Conservation (phyloP, 2,113 vertebrate genomes). For the Suricata suricatta region DNA sequence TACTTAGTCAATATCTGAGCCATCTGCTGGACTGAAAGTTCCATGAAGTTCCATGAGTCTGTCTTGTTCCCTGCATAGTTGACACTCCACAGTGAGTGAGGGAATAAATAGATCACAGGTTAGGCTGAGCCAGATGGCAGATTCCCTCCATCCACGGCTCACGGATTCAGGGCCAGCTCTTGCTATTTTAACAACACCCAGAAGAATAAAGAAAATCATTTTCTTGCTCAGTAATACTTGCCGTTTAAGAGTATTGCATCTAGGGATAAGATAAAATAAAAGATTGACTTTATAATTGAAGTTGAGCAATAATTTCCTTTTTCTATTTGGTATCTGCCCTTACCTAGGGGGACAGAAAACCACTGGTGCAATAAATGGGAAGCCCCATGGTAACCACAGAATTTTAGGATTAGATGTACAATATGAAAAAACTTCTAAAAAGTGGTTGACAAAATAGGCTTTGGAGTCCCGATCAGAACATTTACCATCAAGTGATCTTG, state of each 20-base stretch:
- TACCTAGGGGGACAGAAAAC: not conserved
- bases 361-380: not conserved
- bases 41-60: not conserved
- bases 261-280: not conserved
- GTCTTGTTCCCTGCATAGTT: not conserved
- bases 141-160: not conserved
- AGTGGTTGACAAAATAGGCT: not conserved
- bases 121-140: not conserved
- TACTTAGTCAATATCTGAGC: not conserved
- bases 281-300: not conserved
- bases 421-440: not conserved
- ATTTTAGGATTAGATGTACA: conserved; percentile 11
- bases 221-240: not conserved
- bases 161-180: not conserved
- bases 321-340: not conserved
- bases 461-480: not conserved
- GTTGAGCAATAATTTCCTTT: not conserved
- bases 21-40: not conserved
- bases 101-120: not conserved
- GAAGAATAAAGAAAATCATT: not conserved
- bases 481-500: not conserved
- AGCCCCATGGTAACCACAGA: not conserved
- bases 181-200: not conserved
- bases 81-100: not conserved
- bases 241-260: not conserved